A percentile compares a stretch with the other conserved stretches of the same genome.
phyloP scores from a whole-genome alignment of 2,797 vertebrate species.

The Gallinago nigripennis region DNA sequence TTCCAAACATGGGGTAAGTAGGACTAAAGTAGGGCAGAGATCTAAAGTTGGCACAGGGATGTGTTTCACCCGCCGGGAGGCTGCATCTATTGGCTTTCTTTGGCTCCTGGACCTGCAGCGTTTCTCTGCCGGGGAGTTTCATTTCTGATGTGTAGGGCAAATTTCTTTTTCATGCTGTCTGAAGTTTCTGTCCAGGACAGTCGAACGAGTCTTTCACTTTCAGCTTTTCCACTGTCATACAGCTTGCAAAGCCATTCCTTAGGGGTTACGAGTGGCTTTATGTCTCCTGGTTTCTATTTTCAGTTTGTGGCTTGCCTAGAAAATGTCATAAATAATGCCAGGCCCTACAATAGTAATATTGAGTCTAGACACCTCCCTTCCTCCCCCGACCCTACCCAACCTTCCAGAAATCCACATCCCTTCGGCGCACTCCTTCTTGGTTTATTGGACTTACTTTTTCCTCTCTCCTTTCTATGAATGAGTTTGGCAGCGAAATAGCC shows the following conservation, averaged over 20 bases:
- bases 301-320: conserved; percentile 62
- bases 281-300: conserved; percentile 67
- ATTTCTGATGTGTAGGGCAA: conserved; percentile 7
- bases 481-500: conserved; percentile 50
- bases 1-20: conserved; percentile 22
- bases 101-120: not conserved
- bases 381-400: conserved; percentile 45
- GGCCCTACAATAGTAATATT: conserved; percentile 67
- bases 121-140: not conserved
- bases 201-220: conserved; percentile 11
- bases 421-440: not conserved
- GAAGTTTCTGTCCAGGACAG: conserved; percentile 15
- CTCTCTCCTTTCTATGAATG: conserved; percentile 62
- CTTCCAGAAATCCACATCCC: conserved; percentile 58
- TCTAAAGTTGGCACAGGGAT: not conserved
- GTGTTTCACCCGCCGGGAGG: not conserved
- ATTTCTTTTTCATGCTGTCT: conserved; percentile 43
- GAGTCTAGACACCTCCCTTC: conserved; percentile 72
- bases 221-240: conserved; percentile 61
- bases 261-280: conserved; percentile 52
- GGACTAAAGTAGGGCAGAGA: conserved; percentile 9
- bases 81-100: not conserved
- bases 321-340: conserved; percentile 71
- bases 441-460: conserved; percentile 55
- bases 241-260: conserved; percentile 63